Evolutionary conservation across 2,888 invertebrate species (phyloP).

Genomic region (Steinernema scapterisci): DNA sequence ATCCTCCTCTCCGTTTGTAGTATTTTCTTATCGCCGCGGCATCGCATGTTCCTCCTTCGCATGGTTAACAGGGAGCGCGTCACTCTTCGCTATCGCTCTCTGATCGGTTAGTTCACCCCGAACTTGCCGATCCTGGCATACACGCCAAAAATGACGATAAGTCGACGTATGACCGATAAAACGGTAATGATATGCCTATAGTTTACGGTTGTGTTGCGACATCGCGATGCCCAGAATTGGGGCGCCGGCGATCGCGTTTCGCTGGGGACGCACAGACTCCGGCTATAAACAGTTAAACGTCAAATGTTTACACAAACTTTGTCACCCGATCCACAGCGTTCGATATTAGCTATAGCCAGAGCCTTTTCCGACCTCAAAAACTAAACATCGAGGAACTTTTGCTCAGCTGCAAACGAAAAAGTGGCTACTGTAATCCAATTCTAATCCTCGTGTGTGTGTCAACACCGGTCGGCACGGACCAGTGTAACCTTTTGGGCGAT

Average conservation of each 20-base stretch:
- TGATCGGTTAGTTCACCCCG: constrained; percentile 14
- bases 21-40: not conserved
- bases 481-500: not conserved
- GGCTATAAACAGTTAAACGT: no score
- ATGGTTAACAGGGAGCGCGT: not conserved
- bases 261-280: no score
- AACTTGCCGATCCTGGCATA: not conserved
- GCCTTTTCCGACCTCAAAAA: no score
- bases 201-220: not conserved
- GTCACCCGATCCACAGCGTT: no score
- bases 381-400: no score
- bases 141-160: not conserved
- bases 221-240: no score
- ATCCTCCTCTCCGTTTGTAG: not conserved
- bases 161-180: not conserved
- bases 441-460: not conserved
- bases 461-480: not conserved
- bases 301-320: no score
- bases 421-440: constrained; percentile 16
- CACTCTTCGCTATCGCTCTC: not conserved
- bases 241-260: no score
- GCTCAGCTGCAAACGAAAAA: not conserved
- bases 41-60: constrained; percentile 12
- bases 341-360: no score
- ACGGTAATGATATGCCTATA: constrained; percentile 8